Evolutionary conservation across 1,140 invertebrate genomes (phyloP), one percentile per base, ranked within the genome.

Genomic region (Oncopodura yosiiana): DNA sequence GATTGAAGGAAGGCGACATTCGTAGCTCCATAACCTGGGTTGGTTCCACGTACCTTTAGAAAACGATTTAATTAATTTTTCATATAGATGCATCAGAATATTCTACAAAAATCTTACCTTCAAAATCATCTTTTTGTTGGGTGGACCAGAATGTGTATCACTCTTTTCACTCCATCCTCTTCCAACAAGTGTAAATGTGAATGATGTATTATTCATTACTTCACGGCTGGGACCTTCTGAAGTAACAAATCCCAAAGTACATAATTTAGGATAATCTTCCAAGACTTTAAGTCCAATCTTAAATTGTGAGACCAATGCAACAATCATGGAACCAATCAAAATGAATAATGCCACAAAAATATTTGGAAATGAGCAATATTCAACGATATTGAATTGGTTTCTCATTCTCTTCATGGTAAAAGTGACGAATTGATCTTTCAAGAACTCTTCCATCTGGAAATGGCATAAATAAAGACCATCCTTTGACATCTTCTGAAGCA

Each of bases 11-110:
- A 66, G 39, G 76, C 74, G 14, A 77, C 78, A 30, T 80, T 80
- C 1, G 91, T 94, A 1, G 80, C 77, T 8, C 86, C 81, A 73
- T 95, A 95, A 41, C 81, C 89, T 14, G 86, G 81, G 73, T 91
- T 84, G 43, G 65, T 65, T 12, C 77, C 79, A 2, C 71, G 69
- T 19, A 81, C 71, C 71, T 65, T 29, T 43, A 52, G 57, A 52
- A 11, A 16, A 37, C n/a, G 23, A 32, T 39, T 3, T 27, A 3
- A 41, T 23, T n/a, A n/a, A n/a, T n/a, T n/a, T n/a, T n/a, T n/a
- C 18, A 6, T 21, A 29, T 4, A 32, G 14, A n/a, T 49, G 5
- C 14, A 2, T 48, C 9, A 9, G 5, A 29, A 24, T 39, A 26
- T 38, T 12, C 9, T n/a, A n/a, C n/a, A n/a, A n/a, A n/a, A n/a